Evolutionary conservation across 2,797 vertebrate genomes (phyloP).

Genomic region (Chlorospingus semifuscus): DNA sequence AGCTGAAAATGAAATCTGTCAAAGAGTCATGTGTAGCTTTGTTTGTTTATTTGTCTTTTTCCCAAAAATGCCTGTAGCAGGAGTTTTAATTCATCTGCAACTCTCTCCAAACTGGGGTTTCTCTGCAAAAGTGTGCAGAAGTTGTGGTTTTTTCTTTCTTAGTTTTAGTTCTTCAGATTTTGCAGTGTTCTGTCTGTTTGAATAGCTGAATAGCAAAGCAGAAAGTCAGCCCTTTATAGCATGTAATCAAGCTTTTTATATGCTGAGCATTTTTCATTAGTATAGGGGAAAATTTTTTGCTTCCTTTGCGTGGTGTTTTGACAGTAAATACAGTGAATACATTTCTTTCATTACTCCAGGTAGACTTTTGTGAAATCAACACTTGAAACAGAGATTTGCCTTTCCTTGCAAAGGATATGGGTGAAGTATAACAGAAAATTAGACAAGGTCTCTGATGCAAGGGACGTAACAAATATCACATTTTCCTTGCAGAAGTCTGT

Average conservation of each 20-base stretch:
- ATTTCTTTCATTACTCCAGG: neutral
- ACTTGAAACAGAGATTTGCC: neutral
- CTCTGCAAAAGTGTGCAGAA: constrained; percentile 49
- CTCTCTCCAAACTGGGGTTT: neutral
- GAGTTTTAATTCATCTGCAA: neutral
- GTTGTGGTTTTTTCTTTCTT: constrained; percentile 50
- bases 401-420: neutral
- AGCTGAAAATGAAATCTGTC: neutral
- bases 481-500: neutral
- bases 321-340: neutral
- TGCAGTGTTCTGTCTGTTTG: constrained; percentile 53
- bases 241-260: constrained; percentile 69
- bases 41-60: constrained; percentile 6
- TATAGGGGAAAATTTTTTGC: constrained; percentile 8
- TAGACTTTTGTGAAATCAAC: neutral
- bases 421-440: neutral
- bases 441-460: neutral
- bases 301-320: neutral
- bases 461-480: neutral
- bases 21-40: neutral
- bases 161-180: constrained; percentile 52
- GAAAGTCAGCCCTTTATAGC: constrained; percentile 56
- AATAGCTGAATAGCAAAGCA: constrained; percentile 64
- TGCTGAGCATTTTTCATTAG: constrained; percentile 58
- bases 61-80: neutral